Evolutionary conservation across 2,888 invertebrate genomes (phyloP).

Genomic region (Meliscaeva auricollis): DNA sequence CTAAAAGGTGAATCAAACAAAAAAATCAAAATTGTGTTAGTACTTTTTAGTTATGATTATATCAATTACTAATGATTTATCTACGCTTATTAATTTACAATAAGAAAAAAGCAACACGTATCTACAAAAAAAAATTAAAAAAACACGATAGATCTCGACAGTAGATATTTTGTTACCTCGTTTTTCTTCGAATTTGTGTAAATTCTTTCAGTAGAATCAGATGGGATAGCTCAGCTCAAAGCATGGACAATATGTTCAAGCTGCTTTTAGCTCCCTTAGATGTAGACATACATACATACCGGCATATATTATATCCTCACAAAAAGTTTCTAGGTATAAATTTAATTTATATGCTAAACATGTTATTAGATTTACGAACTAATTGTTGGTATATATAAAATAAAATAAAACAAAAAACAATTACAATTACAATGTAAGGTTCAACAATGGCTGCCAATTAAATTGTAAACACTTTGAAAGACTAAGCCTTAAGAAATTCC

Average conservation of each 20-base stretch:
- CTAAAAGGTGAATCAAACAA: not conserved
- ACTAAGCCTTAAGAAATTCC: not conserved
- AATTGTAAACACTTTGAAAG: not conserved
- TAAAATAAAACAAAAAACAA: not conserved
- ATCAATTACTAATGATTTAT: slow-evolving; percentile 14
- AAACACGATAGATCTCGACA: not conserved
- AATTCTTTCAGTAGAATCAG: not conserved
- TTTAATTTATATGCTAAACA: not conserved
- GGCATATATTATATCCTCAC: slow-evolving; percentile 10
- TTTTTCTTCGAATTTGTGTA: slow-evolving; percentile 1
- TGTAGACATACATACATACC: slow-evolving; percentile 54
- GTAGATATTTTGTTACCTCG: slow-evolving; percentile 23
- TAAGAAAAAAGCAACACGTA: not conserved
- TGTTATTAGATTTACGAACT: not conserved
- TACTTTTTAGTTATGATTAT: slow-evolving; percentile 8
- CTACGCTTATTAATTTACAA: slow-evolving; percentile 18
- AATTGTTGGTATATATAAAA: not conserved
- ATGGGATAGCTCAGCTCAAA: not conserved
- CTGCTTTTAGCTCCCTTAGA: not conserved
- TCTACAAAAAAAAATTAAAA: slow-evolving; percentile 9
- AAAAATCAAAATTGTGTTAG: slow-evolving; percentile 2
- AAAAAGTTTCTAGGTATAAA: not conserved
- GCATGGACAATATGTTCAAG: not conserved
- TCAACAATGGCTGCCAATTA: not conserved
- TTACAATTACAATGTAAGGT: not conserved